phyloP scores from a whole-genome alignment of 2,797 vertebrate species.

The Hydrolagus colliei region DNA sequence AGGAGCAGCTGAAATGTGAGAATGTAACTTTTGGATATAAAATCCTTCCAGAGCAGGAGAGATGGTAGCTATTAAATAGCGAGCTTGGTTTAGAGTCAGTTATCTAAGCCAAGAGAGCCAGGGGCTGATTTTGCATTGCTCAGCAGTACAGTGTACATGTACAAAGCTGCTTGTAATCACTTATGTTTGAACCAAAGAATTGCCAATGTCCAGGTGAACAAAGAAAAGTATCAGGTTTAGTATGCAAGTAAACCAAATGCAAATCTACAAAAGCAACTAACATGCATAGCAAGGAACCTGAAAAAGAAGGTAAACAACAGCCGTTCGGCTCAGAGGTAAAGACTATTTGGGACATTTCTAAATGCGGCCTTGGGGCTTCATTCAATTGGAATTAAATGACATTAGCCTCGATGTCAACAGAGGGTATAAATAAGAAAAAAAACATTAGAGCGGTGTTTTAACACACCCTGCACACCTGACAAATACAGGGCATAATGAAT shows the following conservation, averaged over 20 bases:
- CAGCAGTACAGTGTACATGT: too few species aligned
- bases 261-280: neutral
- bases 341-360: neutral
- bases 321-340: neutral
- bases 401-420: neutral
- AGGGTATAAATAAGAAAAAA: neutral
- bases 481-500: neutral
- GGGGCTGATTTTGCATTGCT: too few species aligned
- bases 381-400: neutral
- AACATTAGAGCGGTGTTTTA: neutral
- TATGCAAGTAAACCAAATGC: neutral
- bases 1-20: too few species aligned
- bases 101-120: too few species aligned
- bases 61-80: too few species aligned
- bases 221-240: too few species aligned
- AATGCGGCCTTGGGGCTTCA: neutral
- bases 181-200: too few species aligned
- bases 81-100: too few species aligned
- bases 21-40: too few species aligned
- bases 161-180: too few species aligned
- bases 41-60: too few species aligned
- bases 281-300: neutral
- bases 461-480: neutral
- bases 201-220: too few species aligned
- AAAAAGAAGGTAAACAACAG: neutral